Evolutionary conservation across 2,888 invertebrate genomes (phyloP).

Genomic region (Loripinus fragilis): DNA sequence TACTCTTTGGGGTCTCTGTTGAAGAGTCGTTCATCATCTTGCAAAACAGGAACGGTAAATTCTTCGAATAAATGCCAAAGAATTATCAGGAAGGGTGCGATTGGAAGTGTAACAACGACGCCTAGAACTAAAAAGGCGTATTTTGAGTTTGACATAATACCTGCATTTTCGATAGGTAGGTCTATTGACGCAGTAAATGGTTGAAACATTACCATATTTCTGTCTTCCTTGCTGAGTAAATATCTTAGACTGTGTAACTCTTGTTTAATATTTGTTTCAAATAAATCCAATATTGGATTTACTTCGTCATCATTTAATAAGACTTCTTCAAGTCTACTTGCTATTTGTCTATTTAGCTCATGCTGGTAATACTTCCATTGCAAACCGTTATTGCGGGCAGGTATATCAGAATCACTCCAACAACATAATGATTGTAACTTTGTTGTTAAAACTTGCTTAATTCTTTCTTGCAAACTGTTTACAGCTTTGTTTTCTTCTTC

Average conservation of each 20-base stretch:
- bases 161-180: not conserved
- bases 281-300: not conserved
- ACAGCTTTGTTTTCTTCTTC: not conserved
- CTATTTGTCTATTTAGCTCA: conserved; percentile 1
- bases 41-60: not conserved
- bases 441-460: not conserved
- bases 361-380: not conserved
- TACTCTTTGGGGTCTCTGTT: not conserved
- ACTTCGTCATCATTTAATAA: not conserved
- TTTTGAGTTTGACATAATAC: not conserved
- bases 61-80: conserved; percentile 15
- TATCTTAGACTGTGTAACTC: not conserved
- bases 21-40: not conserved
- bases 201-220: not conserved
- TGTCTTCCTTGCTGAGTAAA: not conserved
- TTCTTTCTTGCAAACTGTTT: not conserved
- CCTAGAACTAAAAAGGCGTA: not conserved
- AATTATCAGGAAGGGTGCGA: conserved; percentile 7
- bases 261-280: not conserved
- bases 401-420: not conserved
- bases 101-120: not conserved
- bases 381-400: not conserved
- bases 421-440: not conserved
- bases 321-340: not conserved
- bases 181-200: not conserved